Evolutionary conservation across 2,888 invertebrate genomes (phyloP), one percentile per base, ranked within the genome.

Genomic region (Brenthis ino): DNA sequence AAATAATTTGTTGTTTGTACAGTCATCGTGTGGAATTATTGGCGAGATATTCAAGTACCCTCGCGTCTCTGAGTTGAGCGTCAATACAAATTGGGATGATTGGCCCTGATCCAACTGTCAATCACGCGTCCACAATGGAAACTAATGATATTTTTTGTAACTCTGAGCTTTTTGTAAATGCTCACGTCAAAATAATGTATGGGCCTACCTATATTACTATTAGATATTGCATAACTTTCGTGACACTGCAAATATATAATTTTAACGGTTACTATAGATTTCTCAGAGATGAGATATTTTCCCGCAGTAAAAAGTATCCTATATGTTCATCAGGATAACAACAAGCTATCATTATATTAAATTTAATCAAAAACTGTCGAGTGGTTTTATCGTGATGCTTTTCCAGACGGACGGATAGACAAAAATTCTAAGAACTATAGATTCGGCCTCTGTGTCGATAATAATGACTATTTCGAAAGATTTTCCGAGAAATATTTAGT

Each of bases 21-120:
- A 81, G 79, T 78, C 80, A 80, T 78, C 77, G 77, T 71, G 74
- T 71, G 65, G 73, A 76, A 75, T 76, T 75, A 76, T 76, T 77
- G 79, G 81, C 80, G 78, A 79, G 78, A 76, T 75, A 72, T 74
- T 77, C 77, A 68, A 86, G 82, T 82, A 82, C 79, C 79, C 82
- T 76, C 77, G 71, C 75, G 70, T 77, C 73, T 77, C 70, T 53
- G 69, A 77, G 82, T 78, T 79, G 78, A 80, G 79, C 80, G 80
- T 83, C 81, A 77, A 76, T 81, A 89, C 85, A 87, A 87, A 88
- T 88, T 89, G 84, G 82, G 80, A 80, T 82, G 84, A 82, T 83
- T 84, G 83, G 78, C 78, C 79, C 81, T 79, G 79, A 80, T 81
- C 82, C 77, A 77, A 67, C 80, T 79, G 83, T 83, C 83, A 80